Percentiles rank a stretch among this genome's conserved stretches.
phyloP scores from a whole-genome alignment of 2,888 invertebrate species.

The Andrena bicolor region DNA sequence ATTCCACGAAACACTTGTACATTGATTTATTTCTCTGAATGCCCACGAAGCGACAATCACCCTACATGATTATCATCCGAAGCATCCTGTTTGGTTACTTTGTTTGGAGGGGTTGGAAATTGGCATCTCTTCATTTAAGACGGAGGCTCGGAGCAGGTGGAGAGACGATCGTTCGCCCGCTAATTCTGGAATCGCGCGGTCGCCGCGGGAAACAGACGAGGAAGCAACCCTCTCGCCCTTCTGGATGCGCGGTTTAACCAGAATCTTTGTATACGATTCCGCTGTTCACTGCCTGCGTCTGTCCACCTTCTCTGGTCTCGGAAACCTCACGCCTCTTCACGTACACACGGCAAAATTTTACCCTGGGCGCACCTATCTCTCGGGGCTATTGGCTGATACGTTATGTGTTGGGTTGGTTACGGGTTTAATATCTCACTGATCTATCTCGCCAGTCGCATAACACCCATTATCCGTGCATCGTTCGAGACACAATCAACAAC shows the following conservation, averaged over 20 bases:
- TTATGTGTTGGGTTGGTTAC: conserved; percentile 84
- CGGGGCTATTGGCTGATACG: conserved; percentile 82
- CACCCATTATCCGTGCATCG: conserved; percentile 43
- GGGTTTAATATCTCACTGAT: conserved; percentile 78
- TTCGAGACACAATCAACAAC: conserved; percentile 11
- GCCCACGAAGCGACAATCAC: conserved; percentile 34
- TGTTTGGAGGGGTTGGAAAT: conserved; percentile 73
- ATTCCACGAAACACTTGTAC: conserved; percentile 25
- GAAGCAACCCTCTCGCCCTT: too few species aligned
- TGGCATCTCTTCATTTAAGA: conserved; percentile 68
- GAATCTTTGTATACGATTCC: too few species aligned
- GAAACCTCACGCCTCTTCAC: conserved; percentile 67
- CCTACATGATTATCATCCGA: conserved; percentile 39
- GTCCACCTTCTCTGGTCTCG: conserved; percentile 36
- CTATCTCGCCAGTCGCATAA: conserved; percentile 62
- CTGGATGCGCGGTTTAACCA: too few species aligned
- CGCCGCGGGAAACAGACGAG: too few species aligned
- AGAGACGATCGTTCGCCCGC: conserved; percentile 20
- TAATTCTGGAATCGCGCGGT: too few species aligned
- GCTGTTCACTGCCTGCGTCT: conserved; percentile 9
- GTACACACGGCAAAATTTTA: conserved; percentile 76
- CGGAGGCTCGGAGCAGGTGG: conserved; percentile 46
- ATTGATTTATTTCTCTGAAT: conserved; percentile 38
- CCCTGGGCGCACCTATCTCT: conserved; percentile 77
- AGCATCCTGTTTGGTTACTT: conserved; percentile 69